Percentiles rank a stretch among this genome's conserved stretches.
These are phyloP conservation scores for Epinotia nisella DNA, from an alignment of 2,888 invertebrate species.

Conservation along the genomic window DNA sequence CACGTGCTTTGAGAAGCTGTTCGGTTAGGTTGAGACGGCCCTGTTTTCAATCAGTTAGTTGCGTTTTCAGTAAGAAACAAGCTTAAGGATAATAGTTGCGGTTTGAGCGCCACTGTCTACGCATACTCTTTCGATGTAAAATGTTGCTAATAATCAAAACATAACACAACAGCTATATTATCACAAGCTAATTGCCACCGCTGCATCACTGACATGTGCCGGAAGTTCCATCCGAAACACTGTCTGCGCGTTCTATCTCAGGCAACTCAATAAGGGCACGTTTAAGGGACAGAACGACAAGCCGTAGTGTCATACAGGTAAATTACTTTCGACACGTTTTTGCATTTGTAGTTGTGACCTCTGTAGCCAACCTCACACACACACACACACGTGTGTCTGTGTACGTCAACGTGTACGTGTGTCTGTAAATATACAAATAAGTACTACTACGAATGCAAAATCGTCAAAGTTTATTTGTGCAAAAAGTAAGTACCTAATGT, in stretches of 20 bases:
- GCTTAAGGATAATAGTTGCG: not conserved
- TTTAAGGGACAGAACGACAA: slow-evolving; percentile 99
- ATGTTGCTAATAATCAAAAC: not conserved
- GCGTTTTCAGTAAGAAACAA: not conserved
- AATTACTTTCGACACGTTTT: too few species aligned
- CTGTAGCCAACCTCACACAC: too few species aligned
- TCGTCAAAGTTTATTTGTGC: too few species aligned
- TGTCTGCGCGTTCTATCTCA: slow-evolving; percentile 99
- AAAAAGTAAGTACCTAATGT: too few species aligned
- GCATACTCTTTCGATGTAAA: not conserved
- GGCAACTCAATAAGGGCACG: slow-evolving; percentile 99
- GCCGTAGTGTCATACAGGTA: slow-evolving; percentile 99
- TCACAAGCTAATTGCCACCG: slow-evolving; percentile 98
- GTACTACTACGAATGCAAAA: too few species aligned
- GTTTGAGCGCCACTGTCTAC: not conserved
- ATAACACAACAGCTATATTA: slow-evolving; percentile 78
- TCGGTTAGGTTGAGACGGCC: slow-evolving; percentile 86
- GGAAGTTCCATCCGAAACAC: slow-evolving; percentile 99
- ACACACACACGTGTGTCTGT: too few species aligned
- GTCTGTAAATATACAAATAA: too few species aligned
- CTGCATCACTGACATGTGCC: slow-evolving; percentile 99
- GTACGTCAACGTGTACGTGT: too few species aligned
- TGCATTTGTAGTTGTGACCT: too few species aligned
- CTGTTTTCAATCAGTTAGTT: slow-evolving; percentile 31
- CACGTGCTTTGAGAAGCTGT: slow-evolving; percentile 98